Evolutionary conservation across 2,888 invertebrate species (phyloP).

Genomic region (Diarsia rubi): DNA sequence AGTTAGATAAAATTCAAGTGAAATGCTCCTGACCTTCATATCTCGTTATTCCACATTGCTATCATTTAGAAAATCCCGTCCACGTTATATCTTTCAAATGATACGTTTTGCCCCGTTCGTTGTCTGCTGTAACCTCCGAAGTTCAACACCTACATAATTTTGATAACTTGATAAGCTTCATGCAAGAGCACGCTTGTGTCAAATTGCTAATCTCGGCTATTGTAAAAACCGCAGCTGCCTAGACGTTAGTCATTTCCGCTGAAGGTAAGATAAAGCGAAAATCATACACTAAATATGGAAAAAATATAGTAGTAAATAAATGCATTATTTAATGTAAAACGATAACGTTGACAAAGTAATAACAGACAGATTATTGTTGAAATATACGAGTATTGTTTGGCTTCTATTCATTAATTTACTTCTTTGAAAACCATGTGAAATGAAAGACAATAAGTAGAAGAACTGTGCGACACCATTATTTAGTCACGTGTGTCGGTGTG

Average conservation of each 20-base stretch:
- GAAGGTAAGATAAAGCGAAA: conserved; percentile 17
- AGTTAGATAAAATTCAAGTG: not conserved
- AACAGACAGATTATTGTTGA: not conserved
- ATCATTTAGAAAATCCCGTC: conserved; percentile 8
- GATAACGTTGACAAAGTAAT: not conserved
- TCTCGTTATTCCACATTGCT: conserved; percentile 22
- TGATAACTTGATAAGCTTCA: conserved; percentile 1
- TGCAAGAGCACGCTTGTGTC: not conserved
- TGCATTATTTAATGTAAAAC: conserved; percentile 6
- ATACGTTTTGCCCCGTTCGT: not conserved
- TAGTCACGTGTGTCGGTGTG: conserved; percentile 35
- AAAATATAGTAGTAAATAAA: conserved; percentile 5
- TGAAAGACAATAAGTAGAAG: conserved; percentile 16
- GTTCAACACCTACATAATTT: conserved; percentile 4
- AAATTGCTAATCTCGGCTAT: conserved; percentile 7
- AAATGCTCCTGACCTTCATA: not conserved
- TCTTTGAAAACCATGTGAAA: conserved; percentile 12
- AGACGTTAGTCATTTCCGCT: conserved; percentile 35
- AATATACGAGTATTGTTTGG: not conserved
- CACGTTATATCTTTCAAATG: not conserved
- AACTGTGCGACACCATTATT: conserved; percentile 5
- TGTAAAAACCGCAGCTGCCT: not conserved
- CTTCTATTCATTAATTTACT: not conserved
- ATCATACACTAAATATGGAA: conserved; percentile 2
- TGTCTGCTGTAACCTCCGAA: conserved; percentile 14